phyloP scores from a whole-genome alignment of 2,888 invertebrate genomes.

The Limnephilus rhombicus region DNA sequence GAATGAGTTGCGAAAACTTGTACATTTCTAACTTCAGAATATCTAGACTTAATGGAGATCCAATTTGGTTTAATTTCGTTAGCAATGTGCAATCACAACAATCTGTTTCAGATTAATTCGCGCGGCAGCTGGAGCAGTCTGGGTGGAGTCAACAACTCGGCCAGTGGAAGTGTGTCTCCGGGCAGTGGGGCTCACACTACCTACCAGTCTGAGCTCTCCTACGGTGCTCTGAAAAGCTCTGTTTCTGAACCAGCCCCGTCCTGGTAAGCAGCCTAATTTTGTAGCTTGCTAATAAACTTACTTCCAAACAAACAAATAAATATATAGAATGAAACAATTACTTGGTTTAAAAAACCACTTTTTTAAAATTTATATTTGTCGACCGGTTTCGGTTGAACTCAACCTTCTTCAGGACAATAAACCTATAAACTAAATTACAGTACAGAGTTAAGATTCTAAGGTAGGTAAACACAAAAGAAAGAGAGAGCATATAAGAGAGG shows the following conservation, averaged over 20 bases:
- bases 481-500: no score
- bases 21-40: background rate
- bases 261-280: conserved; percentile 69
- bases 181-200: conserved; percentile 69
- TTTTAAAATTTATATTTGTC: no score
- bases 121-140: conserved; percentile 75
- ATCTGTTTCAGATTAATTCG: conserved; percentile 72
- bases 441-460: no score
- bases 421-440: no score
- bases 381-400: no score
- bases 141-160: conserved; percentile 68
- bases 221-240: conserved; percentile 75
- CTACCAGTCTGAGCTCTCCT: conserved; percentile 71
- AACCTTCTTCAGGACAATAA: no score
- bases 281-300: background rate
- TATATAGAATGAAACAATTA: no score
- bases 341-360: no score
- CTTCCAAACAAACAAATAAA: background rate
- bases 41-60: no score
- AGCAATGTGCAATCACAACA: conserved; percentile 28
- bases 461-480: no score
- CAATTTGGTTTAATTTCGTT: no score
- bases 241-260: conserved; percentile 75
- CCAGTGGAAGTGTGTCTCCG: conserved; percentile 38
- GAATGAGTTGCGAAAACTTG: background rate